phyloP scores from a whole-genome alignment of 2,888 invertebrate genomes.

The Theodoxus fluviatilis region DNA sequence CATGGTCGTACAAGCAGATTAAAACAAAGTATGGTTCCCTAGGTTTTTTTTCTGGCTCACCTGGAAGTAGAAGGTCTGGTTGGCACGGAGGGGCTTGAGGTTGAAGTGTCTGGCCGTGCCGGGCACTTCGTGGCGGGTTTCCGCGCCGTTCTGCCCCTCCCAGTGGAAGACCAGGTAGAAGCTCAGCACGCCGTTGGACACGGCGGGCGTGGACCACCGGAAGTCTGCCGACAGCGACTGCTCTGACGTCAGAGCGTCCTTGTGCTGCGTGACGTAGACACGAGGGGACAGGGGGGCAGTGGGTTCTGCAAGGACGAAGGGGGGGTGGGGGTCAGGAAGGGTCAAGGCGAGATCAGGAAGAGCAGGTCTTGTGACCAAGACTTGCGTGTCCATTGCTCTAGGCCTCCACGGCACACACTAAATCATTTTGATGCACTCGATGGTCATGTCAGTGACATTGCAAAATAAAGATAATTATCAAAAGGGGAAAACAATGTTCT shows the following conservation, averaged over 20 bases:
- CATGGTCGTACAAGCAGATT: too few relatives aligned
- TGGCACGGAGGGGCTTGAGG: constrained; percentile 41
- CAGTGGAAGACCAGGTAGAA: constrained; percentile 73
- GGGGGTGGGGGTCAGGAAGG: neutral
- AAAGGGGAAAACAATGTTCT: too few relatives aligned
- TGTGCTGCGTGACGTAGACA: constrained; percentile 74
- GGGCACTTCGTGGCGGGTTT: constrained; percentile 30
- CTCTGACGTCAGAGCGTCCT: constrained; percentile 44
- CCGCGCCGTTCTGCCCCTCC: constrained; percentile 33
- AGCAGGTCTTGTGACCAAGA: too few relatives aligned
- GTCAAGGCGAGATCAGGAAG: too few relatives aligned
- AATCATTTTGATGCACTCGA: too few relatives aligned
- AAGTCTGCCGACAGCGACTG: constrained; percentile 71
- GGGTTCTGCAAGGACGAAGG: constrained; percentile 69
- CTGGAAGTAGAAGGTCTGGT: constrained; percentile 53
- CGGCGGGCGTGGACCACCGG: constrained; percentile 81
- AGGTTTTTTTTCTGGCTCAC: too few relatives aligned
- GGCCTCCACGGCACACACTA: too few relatives aligned
- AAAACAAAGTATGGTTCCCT: too few relatives aligned
- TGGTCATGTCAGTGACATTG: too few relatives aligned
- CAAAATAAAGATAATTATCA: too few relatives aligned
- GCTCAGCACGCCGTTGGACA: constrained; percentile 78
- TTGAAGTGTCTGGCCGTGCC: constrained; percentile 48
- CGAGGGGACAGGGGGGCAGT: constrained; percentile 77
- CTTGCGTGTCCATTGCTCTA: too few relatives aligned